Evolutionary conservation across 2,113 vertebrate species (phyloP).

Genomic region (Tyto alba): DNA sequence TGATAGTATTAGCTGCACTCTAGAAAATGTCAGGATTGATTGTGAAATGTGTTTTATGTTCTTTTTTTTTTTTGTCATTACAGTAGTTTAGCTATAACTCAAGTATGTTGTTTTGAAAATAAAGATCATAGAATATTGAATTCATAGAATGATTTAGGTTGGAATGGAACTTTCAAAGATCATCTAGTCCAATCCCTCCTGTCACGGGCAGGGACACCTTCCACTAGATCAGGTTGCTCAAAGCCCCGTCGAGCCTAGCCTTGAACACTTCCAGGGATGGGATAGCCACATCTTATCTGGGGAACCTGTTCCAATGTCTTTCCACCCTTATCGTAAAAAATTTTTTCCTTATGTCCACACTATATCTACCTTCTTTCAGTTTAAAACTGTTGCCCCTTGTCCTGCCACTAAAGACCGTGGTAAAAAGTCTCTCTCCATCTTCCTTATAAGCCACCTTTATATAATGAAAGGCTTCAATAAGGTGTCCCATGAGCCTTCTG

Average conservation of each 20-base stretch:
- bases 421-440: background rate
- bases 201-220: rapidly evolving
- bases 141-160: background rate
- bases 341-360: background rate
- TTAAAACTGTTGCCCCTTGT: background rate
- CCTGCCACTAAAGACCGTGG: background rate
- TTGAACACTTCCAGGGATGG: background rate
- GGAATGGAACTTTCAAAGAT: background rate
- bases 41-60: background rate
- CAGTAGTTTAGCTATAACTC: background rate
- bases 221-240: background rate
- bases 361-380: background rate
- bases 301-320: background rate
- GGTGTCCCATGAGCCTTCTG: background rate
- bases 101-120: background rate
- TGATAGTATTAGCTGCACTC: background rate
- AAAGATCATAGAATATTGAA: background rate
- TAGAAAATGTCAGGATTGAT: background rate
- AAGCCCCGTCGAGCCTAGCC: background rate
- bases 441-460: background rate
- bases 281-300: background rate
- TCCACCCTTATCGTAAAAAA: background rate
- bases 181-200: background rate
- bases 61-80: background rate
- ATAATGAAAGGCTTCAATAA: background rate